Percentiles rank a stretch among this genome's conserved stretches.
These are phyloP conservation scores for Cheilosia pagana DNA, from an alignment of 2,888 invertebrate genomes.

Conservation along the genomic window DNA sequence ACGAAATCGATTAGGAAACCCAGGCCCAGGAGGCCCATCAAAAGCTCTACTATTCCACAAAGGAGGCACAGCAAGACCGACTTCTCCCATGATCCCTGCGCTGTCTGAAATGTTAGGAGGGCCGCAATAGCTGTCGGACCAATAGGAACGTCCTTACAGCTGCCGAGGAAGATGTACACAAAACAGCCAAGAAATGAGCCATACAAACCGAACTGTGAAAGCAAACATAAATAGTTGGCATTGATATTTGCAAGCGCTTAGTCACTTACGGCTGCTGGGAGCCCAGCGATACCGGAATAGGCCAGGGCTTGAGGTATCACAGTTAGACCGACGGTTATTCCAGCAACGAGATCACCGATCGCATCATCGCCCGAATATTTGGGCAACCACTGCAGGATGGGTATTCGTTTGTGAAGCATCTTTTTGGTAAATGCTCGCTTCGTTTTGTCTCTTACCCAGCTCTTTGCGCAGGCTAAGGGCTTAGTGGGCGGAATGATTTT, in stretches of 20 bases:
- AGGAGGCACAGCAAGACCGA: slow-evolving; percentile 91
- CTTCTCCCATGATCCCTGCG: slow-evolving; percentile 85
- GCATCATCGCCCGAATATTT: slow-evolving; percentile 89
- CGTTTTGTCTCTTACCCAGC: slow-evolving; percentile 84
- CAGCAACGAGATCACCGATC: slow-evolving; percentile 94
- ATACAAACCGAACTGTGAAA: slow-evolving; percentile 92
- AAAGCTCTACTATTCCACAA: slow-evolving; percentile 89
- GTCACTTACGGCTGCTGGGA: slow-evolving; percentile 87
- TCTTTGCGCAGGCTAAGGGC: slow-evolving; percentile 79
- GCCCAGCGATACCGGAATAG: slow-evolving; percentile 91
- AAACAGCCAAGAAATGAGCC: slow-evolving; percentile 97
- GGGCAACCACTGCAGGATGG: slow-evolving; percentile 91
- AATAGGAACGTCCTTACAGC: slow-evolving; percentile 95
- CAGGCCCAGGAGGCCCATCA: slow-evolving; percentile 93
- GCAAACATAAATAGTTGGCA: not conserved
- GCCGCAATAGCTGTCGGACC: slow-evolving; percentile 97
- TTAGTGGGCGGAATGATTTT: slow-evolving; percentile 81
- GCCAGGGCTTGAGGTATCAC: slow-evolving; percentile 96
- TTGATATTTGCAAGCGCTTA: not conserved
- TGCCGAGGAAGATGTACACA: slow-evolving; percentile 95
- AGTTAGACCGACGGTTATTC: slow-evolving; percentile 95
- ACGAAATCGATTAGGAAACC: slow-evolving; percentile 95
- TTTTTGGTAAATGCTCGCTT: slow-evolving; percentile 86
- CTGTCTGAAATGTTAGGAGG: slow-evolving; percentile 91
- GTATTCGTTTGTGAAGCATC: slow-evolving; percentile 89